phyloP scores from a whole-genome alignment of 1,140 invertebrate genomes.

The Hylaeus anthracinus region DNA sequence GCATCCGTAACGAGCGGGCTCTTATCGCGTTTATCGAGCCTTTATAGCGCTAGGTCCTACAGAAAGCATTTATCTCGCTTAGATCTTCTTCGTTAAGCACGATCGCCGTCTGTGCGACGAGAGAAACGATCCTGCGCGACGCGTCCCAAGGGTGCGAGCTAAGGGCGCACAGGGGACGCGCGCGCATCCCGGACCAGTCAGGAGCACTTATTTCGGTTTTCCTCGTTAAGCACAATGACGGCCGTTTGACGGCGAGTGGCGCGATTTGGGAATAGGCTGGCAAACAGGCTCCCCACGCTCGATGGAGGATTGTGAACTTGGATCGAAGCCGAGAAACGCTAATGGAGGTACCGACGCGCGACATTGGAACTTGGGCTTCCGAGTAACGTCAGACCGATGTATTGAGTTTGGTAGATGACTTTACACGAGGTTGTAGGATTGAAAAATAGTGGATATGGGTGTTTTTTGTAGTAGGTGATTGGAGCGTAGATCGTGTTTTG shows the following conservation, averaged over 20 bases:
- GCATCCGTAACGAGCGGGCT: conserved; percentile 9
- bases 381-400: too few species aligned
- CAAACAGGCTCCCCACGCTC: conserved; percentile 30
- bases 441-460: too few species aligned
- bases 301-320: conserved; percentile 7
- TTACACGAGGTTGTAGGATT: too few species aligned
- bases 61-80: conserved; percentile 52
- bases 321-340: conserved; percentile 29
- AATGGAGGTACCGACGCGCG: neutral
- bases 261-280: conserved; percentile 33
- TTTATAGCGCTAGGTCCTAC: conserved; percentile 38
- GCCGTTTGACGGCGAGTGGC: conserved; percentile 49
- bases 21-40: conserved; percentile 49
- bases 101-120: conserved; percentile 41
- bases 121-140: conserved; percentile 31
- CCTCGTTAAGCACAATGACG: conserved; percentile 65
- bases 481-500: too few species aligned
- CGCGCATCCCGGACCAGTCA: conserved; percentile 24
- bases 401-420: too few species aligned
- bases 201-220: conserved; percentile 64
- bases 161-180: conserved; percentile 59
- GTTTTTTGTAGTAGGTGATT: too few species aligned
- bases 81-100: conserved; percentile 59
- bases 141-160: conserved; percentile 47
- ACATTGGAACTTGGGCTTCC: too few species aligned